Evolutionary conservation across 2,888 invertebrate species (phyloP).

Genomic region (Ametastegia equiseti): DNA sequence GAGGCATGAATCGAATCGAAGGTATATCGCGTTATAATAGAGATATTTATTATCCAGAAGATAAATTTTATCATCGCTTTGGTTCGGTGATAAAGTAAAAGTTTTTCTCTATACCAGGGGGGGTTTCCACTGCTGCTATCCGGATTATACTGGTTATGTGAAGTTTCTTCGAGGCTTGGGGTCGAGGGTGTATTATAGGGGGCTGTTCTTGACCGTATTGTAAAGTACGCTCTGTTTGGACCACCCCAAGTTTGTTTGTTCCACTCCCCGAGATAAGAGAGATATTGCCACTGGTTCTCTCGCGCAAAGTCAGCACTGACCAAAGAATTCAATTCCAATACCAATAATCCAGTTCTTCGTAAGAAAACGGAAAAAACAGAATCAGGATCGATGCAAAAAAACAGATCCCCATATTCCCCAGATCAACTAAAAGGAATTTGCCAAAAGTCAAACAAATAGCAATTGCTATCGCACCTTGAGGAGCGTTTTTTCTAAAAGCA

Average conservation of each 20-base stretch:
- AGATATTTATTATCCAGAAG: conserved; percentile 45
- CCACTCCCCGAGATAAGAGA: conserved; percentile 65
- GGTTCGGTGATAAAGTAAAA: conserved; percentile 51
- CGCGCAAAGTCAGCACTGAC: conserved; percentile 64
- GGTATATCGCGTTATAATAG: conserved; percentile 48
- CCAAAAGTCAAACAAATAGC: background rate
- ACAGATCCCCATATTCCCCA: background rate
- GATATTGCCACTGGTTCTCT: conserved; percentile 56
- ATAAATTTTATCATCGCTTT: conserved; percentile 56
- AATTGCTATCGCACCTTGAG: background rate
- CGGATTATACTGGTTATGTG: conserved; percentile 42
- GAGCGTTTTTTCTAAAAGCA: background rate
- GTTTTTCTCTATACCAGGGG: conserved; percentile 41
- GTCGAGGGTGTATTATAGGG: conserved; percentile 23
- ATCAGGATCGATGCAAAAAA: background rate
- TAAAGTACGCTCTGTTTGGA: conserved; percentile 54
- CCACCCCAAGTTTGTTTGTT: conserved; percentile 65
- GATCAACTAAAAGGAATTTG: background rate
- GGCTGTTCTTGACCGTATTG: conserved; percentile 59
- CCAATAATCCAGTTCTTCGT: background rate
- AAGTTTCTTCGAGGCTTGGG: conserved; percentile 22
- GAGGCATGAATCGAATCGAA: conserved; percentile 26
- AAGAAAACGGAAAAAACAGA: background rate
- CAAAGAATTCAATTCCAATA: conserved; percentile 31
- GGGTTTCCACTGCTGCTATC: background rate